Percentiles rank a stretch among this genome's conserved stretches.
phyloP scores from a whole-genome alignment of 2,113 vertebrate species.

The Corydoras maculifer region DNA sequence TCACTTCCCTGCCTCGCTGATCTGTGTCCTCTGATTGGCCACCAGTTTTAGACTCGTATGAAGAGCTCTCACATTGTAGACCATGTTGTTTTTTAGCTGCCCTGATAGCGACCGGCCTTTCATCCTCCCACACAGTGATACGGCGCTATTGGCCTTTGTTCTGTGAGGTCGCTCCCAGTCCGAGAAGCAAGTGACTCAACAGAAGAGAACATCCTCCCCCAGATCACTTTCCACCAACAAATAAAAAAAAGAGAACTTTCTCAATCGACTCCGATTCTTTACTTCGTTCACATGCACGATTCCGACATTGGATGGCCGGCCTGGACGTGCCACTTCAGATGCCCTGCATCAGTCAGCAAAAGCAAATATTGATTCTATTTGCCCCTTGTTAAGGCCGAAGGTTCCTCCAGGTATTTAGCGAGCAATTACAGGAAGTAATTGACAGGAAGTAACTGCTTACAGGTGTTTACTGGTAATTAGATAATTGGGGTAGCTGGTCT shows the following conservation, averaged over 20 bases:
- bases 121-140: conserved; percentile 47
- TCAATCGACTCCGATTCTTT: no score
- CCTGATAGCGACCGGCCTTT: conserved; percentile 45
- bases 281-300: no score
- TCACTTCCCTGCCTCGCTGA: conserved; percentile 7
- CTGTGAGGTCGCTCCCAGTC: conserved; percentile 37
- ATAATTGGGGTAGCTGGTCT: background rate
- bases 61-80: conserved; percentile 25
- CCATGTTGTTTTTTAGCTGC: conserved; percentile 38
- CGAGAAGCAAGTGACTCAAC: conserved; percentile 28
- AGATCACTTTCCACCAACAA: conserved; percentile 12
- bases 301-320: background rate
- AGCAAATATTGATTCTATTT: background rate
- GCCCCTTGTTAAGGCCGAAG: background rate
- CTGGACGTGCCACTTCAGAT: no score
- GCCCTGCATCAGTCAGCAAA: no score
- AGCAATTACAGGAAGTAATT: conserved; percentile 9
- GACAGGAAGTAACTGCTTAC: conserved; percentile 23
- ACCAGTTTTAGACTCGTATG: background rate
- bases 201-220: conserved; percentile 18
- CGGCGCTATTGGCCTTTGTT: conserved; percentile 41
- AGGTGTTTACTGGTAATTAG: conserved; percentile 43
- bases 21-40: conserved; percentile 34
- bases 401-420: background rate
- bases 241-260: conserved; percentile 9